A percentile compares a stretch with the other conserved stretches of the same genome.
These are phyloP conservation scores for Felis catus DNA, from an alignment of 2,113 vertebrate species.

Conservation along the genomic window F.catus_Fca126_mat1.0 CM031415.1:115138501-115139000, in stretches of 20 bases:
- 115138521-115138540: not conserved
- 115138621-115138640: not conserved
- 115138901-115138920: not conserved
- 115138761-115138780: constrained; percentile 11
- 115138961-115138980: too few species aligned
- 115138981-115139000: too few species aligned
- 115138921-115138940: not conserved
- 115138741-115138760: not conserved
- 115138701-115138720: not conserved
- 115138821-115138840: not conserved
- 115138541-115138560: not conserved
- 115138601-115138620: not conserved
- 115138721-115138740: not conserved
- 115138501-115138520: not conserved
- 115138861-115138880: not conserved
- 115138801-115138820: not conserved
- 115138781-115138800: not conserved
- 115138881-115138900: not conserved
- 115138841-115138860: not conserved
- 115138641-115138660: not conserved
- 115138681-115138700: not conserved
- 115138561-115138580: constrained; percentile 26
- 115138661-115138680: not conserved
- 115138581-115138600: not conserved
- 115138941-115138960: too few species aligned